Base-by-base conservation (phyloP, 2,888 invertebrate species). In the Furcula furcula region DNA sequence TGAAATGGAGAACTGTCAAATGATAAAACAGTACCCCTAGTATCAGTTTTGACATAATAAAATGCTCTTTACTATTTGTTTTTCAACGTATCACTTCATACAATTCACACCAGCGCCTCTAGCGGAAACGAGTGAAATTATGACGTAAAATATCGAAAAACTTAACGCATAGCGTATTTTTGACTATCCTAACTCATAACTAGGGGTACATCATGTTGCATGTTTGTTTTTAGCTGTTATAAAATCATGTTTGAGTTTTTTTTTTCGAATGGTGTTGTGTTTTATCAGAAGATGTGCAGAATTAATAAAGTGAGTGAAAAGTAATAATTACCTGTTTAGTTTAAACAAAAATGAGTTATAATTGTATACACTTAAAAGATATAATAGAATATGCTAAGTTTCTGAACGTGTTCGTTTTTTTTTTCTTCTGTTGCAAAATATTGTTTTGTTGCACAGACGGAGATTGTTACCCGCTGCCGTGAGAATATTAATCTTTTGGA, bases 401-500 rank as follows among this genome's bases (percentile, higher is more conserved):
- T 55, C 41, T 29, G 37, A 37, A 43, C 47, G 47, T 44, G 38
- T 32, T 4, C 3, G 6, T 1, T 28, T 41, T 48, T 48, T 40
- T 59, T 57, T 21, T 10, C 10, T 21, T 21, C 5, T 21, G 9
- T 21, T 56, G 55, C 53, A 55, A 54, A 50, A 49, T 2, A 9
- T 7, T 67, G 69, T 80, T 80, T 76, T 71, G 66, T 68, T 78
- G 65, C 72, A 58, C 86, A 97, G 97, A 93, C 93, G 76, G 97
- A 97, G 89, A 91, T 97, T 66, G 91, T 95, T 71, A 92, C 93
- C 43, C 94, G 95, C 40, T 97, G 97, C 88, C 93, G 94, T 60
- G 95, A 97, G 68, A 96, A 97, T 83, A 93, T 96, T 66, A 93
- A 92, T 69, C 93, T 95, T 65, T 90, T 97, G 82, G 93, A 93